Base-by-base conservation (phyloP, 2,888 invertebrate species). In the Thecocarcelia acutangulata region DNA sequence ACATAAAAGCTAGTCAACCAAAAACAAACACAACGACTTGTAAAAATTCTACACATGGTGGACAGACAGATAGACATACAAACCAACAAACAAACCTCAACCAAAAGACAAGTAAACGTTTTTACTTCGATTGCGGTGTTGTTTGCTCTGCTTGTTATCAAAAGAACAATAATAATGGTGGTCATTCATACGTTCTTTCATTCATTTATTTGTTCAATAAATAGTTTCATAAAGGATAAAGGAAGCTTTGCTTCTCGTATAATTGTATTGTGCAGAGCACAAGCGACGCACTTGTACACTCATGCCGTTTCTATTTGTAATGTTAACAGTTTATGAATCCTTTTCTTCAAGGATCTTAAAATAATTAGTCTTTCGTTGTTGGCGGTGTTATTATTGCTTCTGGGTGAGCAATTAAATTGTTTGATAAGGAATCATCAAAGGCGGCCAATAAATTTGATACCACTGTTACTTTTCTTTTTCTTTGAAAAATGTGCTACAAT, bases 361-460 rank as follows among this genome's bases (percentile, higher is more conserved):
- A 70, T 56, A 66, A 75, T 80, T 70, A 63, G 54, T 59, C 40
- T 63, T 15, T 40, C 37, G 17, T 56, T 63, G 42, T 48, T 70
- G 66, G 44, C 33, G 42, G 17, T 46, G 28, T 59, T 75, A 15
- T 56, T 68, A 48, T 63, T 73, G 48, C 33, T 77, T 73, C 19
- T 69, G 40, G 52, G 56, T 52, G 63, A 78, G 56, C 83, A 83
- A 84, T 76, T 61, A 76, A 64, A 64, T 56, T 50, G 11, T 74
- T 70, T 81, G 61, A 81, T 69, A 63, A 70, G 80, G 28, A 63
- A 75, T 78, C 85, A 74, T 83, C 59, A 73, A 68, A 80, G 83
- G 82, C 74, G 77, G 83, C 69, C 78, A 79, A 68, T 83, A 66
- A 82, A 82, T 80, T 80, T 63, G 83, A 84, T 84, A 82, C 72